These are phyloP conservation scores for Megalonaias nervosa DNA, from an alignment of 1,140 invertebrate species.

Conservation along the genomic window DNA sequence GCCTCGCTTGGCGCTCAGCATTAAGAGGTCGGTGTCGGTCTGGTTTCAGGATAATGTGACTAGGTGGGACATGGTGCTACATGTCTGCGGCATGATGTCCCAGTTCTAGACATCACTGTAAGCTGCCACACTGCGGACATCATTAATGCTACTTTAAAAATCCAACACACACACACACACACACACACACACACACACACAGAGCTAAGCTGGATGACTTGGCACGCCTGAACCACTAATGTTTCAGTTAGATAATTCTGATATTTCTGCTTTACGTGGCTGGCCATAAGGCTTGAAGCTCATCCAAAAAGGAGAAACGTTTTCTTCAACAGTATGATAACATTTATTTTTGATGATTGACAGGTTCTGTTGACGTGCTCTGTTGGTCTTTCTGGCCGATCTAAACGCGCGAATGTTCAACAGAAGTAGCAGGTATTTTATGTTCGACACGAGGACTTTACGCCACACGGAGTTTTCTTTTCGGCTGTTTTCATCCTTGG, in stretches of 20 bases:
- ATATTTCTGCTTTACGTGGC: background rate
- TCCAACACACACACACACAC: too few relatives aligned
- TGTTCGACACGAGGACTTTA: background rate
- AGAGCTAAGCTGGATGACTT: background rate
- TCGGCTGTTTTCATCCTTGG: background rate
- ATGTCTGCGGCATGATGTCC: too few relatives aligned
- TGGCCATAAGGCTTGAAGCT: background rate
- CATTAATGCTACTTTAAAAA: too few relatives aligned
- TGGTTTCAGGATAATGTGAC: too few relatives aligned
- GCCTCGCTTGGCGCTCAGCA: too few relatives aligned
- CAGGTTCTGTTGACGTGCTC: background rate
- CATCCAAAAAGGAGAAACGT: background rate
- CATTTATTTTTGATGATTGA: background rate
- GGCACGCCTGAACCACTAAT: background rate
- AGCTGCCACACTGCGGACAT: too few relatives aligned
- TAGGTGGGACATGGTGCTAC: too few relatives aligned
- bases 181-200: too few relatives aligned
- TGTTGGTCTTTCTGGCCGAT: background rate
- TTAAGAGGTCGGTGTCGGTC: too few relatives aligned
- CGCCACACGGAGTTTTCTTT: constrained; percentile 1
- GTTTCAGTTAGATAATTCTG: background rate
- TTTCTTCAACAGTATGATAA: background rate
- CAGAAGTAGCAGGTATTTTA: background rate
- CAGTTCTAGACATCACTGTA: too few relatives aligned
- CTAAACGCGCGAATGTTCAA: background rate